Base-by-base conservation (phyloP, 1,140 invertebrate species). In the Sipha flava region DNA sequence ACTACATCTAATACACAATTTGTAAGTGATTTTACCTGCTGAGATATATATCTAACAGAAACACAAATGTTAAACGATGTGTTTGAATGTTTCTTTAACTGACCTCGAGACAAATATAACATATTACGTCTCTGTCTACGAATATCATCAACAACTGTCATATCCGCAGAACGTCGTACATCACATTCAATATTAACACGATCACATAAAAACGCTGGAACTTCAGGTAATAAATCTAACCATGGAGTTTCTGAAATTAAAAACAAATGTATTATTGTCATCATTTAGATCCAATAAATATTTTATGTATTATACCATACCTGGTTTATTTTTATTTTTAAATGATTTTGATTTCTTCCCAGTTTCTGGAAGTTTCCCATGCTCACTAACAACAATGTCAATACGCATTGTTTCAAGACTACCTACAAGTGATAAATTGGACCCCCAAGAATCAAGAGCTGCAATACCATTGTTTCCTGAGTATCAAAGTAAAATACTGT, bases 381-480 rank as follows among this genome's bases (percentile, higher is more conserved):
- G 90, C 85, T 94, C 93, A 83, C 92, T 93, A 79, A 97, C 95
- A 23, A 97, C 94, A 84, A 98, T 98, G 85, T 98, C 94, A 79
- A 98, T 94, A 81, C 93, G 90, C 86, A 98, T 91, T 1, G 91
- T 90, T 81, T 96, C 94, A 85, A 98, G 91, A 82, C 90, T 90
- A 16, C 91, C 93, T 79, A 93, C 91, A n/a, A 98, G 87, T 14
- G 94, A 94, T 40, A 98, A 87, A 86, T 95, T 95, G 7, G 94
- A 95, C 7, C 95, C 95, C 83, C 96, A 91, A 72, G 94, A 94
- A 83, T 96, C 93, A 81, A 95, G 87, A 0, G 91, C 90, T 1
- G 81, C 79, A 14, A 80, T 70, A 31, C 57, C 73, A 62, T 73
- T 79, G 43, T 79, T 80, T 57, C 73, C 59, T 54, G n/a, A n/a